phyloP scores from a whole-genome alignment of 2,113 vertebrate species.

The Bagarius yarrelli region DNA sequence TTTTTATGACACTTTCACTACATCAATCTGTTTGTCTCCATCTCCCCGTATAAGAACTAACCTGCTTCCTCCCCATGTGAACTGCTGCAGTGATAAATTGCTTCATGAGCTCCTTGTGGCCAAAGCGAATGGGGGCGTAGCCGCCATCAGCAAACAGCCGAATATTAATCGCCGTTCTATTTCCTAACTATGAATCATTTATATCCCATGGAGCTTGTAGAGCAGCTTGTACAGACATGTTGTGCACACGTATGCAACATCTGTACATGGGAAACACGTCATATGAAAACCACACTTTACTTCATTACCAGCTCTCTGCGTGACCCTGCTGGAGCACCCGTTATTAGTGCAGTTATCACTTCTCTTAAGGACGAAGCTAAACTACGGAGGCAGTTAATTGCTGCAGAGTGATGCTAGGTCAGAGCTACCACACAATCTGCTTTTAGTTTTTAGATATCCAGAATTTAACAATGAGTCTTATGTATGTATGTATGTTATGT shows the following conservation, averaged over 20 bases:
- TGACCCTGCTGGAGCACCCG: neutral
- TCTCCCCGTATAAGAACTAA: slow-evolving; percentile 25
- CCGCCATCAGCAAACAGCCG: slow-evolving; percentile 44
- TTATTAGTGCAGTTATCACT: slow-evolving; percentile 22
- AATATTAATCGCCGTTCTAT: slow-evolving; percentile 52
- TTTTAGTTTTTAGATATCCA: slow-evolving; percentile 3
- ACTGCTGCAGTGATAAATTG: slow-evolving; percentile 45
- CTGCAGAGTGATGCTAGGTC: slow-evolving; percentile 15
- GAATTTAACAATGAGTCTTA: slow-evolving; percentile 3
- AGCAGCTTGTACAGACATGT: slow-evolving; percentile 26
- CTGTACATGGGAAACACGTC: slow-evolving; percentile 20
- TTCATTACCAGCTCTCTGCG: neutral
- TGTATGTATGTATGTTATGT: no score
- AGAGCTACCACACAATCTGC: neutral
- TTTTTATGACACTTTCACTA: neutral
- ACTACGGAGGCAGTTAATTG: slow-evolving; percentile 25
- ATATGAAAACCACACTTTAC: slow-evolving; percentile 4
- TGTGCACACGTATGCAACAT: slow-evolving; percentile 29
- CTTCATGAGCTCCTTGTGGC: slow-evolving; percentile 36
- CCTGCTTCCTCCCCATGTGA: slow-evolving; percentile 35
- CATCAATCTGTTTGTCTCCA: slow-evolving; percentile 10
- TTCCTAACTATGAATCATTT: slow-evolving; percentile 54
- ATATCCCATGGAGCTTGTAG: slow-evolving; percentile 25
- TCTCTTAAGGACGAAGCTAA: slow-evolving; percentile 1
- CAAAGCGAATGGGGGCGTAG: slow-evolving; percentile 42